Evolutionary conservation across 2,113 vertebrate species (phyloP).

Genomic region (Aix galericulata): DNA sequence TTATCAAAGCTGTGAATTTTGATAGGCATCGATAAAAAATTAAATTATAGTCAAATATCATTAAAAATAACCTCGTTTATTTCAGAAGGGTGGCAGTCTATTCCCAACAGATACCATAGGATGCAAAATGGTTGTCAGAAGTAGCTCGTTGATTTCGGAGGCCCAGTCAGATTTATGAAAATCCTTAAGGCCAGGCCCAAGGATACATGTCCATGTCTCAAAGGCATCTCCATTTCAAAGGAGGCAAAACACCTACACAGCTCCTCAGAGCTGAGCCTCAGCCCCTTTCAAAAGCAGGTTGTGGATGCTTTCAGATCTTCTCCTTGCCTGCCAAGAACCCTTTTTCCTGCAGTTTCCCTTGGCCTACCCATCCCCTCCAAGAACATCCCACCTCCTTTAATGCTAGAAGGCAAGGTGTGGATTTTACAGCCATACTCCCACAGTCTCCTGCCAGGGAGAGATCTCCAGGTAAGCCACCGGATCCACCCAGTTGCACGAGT

Average conservation of each 20-base stretch:
- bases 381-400: conserved; percentile 30
- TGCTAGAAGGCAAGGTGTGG: conserved; percentile 55
- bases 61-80: neutral
- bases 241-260: neutral
- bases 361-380: conserved; percentile 26
- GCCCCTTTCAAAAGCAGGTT: neutral
- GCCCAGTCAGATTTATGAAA: neutral
- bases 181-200: neutral
- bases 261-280: neutral
- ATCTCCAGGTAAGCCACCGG: conserved; percentile 2
- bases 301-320: neutral
- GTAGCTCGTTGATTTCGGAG: neutral
- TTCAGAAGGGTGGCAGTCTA: neutral
- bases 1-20: neutral
- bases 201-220: neutral
- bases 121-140: neutral
- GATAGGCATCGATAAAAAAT: neutral
- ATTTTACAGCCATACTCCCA: conserved; percentile 35
- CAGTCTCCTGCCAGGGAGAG: neutral
- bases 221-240: neutral
- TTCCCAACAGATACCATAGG: neutral
- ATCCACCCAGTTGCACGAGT: neutral
- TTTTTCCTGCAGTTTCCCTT: neutral
- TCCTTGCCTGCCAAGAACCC: neutral
- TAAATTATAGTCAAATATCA: neutral